Percentiles rank a stretch among this genome's conserved stretches.
These are phyloP conservation scores for Mongoloraphidia duomilia DNA, from an alignment of 2,888 invertebrate species.

Conservation along the genomic window DNA sequence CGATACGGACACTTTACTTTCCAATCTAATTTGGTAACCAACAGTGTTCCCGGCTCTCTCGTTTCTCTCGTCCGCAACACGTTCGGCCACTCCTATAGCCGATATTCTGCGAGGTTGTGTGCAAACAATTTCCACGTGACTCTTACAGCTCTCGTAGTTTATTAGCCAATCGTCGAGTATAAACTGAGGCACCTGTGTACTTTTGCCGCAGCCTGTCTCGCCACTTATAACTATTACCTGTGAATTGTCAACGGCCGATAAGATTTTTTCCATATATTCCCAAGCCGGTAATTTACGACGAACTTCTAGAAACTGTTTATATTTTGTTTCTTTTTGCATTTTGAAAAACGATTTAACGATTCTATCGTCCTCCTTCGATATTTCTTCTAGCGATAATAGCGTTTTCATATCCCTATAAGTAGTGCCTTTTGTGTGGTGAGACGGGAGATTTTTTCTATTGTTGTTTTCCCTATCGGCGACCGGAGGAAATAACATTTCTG, in stretches of 20 bases:
- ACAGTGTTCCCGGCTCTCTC: conserved; percentile 62
- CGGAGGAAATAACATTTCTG: conserved; percentile 29
- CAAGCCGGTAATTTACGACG: conserved; percentile 60
- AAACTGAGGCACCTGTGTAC: conserved; percentile 87
- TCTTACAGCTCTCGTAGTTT: conserved; percentile 31
- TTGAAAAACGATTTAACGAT: conserved; percentile 46
- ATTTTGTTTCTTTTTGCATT: conserved; percentile 44
- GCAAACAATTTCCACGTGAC: conserved; percentile 73
- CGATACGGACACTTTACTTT: conserved; percentile 57
- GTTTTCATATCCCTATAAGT: conserved; percentile 38
- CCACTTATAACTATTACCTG: conserved; percentile 64
- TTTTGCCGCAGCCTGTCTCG: conserved; percentile 75
- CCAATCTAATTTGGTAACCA: conserved; percentile 61
- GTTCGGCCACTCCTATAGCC: conserved; percentile 81
- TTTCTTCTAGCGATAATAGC: conserved; percentile 35
- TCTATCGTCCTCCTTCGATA: conserved; percentile 43
- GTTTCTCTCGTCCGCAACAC: conserved; percentile 74
- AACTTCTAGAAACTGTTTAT: conserved; percentile 46
- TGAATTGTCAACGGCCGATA: conserved; percentile 45
- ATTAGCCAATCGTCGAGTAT: conserved; percentile 75
- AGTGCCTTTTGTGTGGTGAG: conserved; percentile 50
- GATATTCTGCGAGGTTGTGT: conserved; percentile 87
- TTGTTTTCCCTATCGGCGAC: conserved; percentile 19
- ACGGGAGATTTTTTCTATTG: conserved; percentile 28
- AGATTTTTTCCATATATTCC: conserved; percentile 50